Evolutionary conservation across 2,888 invertebrate genomes (phyloP), one percentile per base, ranked within the genome.

Genomic region (Barypeithes pellucidus): DNA sequence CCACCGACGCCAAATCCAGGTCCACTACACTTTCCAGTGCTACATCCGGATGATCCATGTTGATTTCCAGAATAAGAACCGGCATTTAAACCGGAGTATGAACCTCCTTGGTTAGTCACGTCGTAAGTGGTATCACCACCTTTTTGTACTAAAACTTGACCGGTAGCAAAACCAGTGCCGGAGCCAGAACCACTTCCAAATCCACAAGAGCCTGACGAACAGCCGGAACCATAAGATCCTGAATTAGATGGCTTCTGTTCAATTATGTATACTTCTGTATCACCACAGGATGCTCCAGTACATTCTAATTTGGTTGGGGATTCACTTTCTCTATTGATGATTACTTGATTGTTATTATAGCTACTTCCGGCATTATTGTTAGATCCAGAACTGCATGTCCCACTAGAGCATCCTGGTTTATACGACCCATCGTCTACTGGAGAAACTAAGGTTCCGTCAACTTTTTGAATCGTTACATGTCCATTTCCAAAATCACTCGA

Each of bases 401-500:
- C 68, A 57, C 50, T 65, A 7, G 59, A 59, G 36, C 72, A 65
- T 47, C 50, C 36, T 36, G 22, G 61, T 16, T 20, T 54, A 36
- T 54, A 8, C 57, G 73, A 60, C 33, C 39, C 20, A 36, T 14
- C 12, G 65, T 72, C 16, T 41, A 61, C 52, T 36, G 66, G 61
- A 16, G 61, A 20, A 50, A 59, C 60, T 61, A 47, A 43, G n/a
- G 29, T 47, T 16, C 75, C 75, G 3, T 76, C 67, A 11, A 67
- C 20, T 68, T 77, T 78, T 41, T 78, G 67, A 33, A 77, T 73
- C 14, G 50, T 50, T 7, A 77, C 76, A 39, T 67, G 69, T 52
- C 75, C 77, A 33, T 72, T 45, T 3, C 68, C 74, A 52, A 54
- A 70, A 41, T 69, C 74, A 43, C 18, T 57, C 3, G 11, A 9